phyloP scores from a whole-genome alignment of 2,888 invertebrate species.

The Gastrophysa polygoni region DNA sequence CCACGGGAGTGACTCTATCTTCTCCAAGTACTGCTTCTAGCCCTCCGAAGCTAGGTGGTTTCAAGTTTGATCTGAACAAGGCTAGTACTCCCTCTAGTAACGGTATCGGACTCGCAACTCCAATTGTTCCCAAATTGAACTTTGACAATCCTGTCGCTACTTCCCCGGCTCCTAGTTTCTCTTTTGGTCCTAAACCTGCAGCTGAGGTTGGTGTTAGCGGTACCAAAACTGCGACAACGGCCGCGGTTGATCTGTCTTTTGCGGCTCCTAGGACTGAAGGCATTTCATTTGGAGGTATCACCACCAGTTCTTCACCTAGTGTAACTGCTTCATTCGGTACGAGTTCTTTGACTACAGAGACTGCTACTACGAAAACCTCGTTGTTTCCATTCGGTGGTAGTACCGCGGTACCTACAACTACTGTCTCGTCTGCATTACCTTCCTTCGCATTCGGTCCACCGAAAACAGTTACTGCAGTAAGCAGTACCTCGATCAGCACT shows the following conservation, averaged over 20 bases:
- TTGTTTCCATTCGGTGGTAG: neutral
- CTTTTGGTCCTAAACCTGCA: conserved; percentile 18
- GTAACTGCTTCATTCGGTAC: neutral
- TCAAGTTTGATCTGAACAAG: conserved; percentile 47
- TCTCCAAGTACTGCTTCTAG: conserved; percentile 9
- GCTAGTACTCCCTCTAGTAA: conserved; percentile 12
- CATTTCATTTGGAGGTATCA: neutral
- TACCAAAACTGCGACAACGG: no score
- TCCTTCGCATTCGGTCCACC: conserved; percentile 18
- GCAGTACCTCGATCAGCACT: conserved; percentile 13
- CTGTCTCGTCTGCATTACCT: neutral
- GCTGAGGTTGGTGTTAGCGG: neutral
- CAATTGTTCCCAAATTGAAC: neutral
- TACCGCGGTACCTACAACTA: no score
- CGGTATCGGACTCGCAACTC: neutral
- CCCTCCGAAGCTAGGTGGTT: conserved; percentile 46
- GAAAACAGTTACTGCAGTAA: conserved; percentile 5
- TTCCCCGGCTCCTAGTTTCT: conserved; percentile 11
- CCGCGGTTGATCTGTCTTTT: conserved; percentile 12
- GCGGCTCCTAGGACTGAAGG: conserved; percentile 2
- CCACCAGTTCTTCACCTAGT: neutral
- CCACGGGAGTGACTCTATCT: neutral
- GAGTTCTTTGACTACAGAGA: neutral
- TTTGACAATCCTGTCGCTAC: neutral
- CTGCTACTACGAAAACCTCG: neutral